phyloP scores from a whole-genome alignment of 2,888 invertebrate species.

The Dioctria linearis region DNA sequence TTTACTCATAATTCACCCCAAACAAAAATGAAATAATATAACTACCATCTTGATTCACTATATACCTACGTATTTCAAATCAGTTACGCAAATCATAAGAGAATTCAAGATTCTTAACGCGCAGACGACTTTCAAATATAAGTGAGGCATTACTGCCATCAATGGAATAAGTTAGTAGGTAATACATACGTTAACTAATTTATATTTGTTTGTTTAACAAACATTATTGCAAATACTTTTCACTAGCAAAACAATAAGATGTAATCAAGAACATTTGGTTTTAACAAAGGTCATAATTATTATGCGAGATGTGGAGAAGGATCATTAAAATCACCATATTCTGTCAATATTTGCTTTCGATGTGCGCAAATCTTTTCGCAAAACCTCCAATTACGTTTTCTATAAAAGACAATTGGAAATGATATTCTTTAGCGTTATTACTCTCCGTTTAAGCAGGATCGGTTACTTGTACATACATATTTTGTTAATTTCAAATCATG shows the following conservation, averaged over 20 bases:
- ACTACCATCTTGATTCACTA: too few relatives aligned
- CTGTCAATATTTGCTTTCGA: background rate
- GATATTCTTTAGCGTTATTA: background rate
- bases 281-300: background rate
- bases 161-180: too few relatives aligned
- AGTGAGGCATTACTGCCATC: too few relatives aligned
- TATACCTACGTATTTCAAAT: too few relatives aligned
- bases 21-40: too few relatives aligned
- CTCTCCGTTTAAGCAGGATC: background rate
- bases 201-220: background rate
- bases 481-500: too few relatives aligned
- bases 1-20: too few relatives aligned
- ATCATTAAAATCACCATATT: background rate
- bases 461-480: too few relatives aligned
- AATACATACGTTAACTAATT: slow-evolving; percentile 5
- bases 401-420: background rate
- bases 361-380: background rate
- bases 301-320: background rate
- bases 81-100: too few relatives aligned
- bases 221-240: background rate
- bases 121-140: too few relatives aligned
- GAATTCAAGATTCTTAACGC: too few relatives aligned
- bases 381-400: too few relatives aligned
- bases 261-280: background rate
- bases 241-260: background rate